Base-by-base conservation (phyloP, 2,797 vertebrate genomes). In the Danionella dracula region DNA sequence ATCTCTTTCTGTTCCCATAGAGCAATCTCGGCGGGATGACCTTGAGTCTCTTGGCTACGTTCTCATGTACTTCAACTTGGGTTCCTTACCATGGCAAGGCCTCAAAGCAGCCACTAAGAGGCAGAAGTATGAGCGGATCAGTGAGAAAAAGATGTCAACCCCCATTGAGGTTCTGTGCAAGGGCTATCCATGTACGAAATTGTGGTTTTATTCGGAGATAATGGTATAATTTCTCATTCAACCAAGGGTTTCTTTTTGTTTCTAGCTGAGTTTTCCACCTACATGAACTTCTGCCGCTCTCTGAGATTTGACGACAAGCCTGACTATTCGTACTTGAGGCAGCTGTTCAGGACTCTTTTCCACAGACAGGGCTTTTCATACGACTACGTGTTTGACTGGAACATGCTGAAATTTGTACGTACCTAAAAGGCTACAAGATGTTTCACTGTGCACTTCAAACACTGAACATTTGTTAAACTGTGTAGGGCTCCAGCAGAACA, bases 351-450 rank as follows among this genome's bases (percentile, higher is more conserved):
- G 78, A 97, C 95, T 82, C 95, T 99, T 72, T 99, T 98, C 85
- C 95, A 97, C 86, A 84, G 95, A 74, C 95, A 98, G 84, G 95
- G 96, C 74, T 99, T 98, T 87, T 99, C 96, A 71, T 98, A 98
- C 0, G 96, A 99, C 87, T 97, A 97, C 0, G 94, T 99, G 71
- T 98, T 99, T 53, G 96, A 99, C 85, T 99, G 96, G 96, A 98
- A 97, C 89, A 98, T 97, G 95, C 90, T 99, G 64, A 98, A 98
- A 88, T 99, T 99, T 88, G 95, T 99, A 84, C 92, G 87, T 85
- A 11, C 8, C 40, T 38, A 11, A 23, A 65, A 17, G 11, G 10
- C 21, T 27, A n/a, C 8, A 15, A 38, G 10, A 3, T 8, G 20
- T 37, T 48, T 9, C 35, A 48, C 17, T 13, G 7, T 27, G 13